phyloP scores from a whole-genome alignment of 2,113 vertebrate species.

The Athene noctua region DNA sequence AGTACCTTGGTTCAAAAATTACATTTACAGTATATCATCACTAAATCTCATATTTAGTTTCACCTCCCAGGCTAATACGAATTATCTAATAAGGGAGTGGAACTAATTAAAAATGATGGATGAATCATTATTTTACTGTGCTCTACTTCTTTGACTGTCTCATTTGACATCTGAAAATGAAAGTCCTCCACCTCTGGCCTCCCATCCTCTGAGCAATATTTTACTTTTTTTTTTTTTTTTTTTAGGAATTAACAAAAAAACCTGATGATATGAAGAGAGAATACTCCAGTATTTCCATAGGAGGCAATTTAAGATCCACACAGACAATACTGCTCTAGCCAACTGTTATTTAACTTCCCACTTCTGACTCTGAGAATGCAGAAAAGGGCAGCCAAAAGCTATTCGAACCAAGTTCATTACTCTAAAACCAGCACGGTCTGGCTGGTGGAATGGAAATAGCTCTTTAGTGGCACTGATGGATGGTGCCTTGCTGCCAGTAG shows the following conservation, averaged over 20 bases:
- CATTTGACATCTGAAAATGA: neutral
- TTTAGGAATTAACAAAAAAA: neutral
- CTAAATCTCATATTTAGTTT: neutral
- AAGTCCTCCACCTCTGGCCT: neutral
- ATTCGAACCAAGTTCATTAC: neutral
- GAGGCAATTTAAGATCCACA: neutral
- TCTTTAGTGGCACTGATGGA: neutral
- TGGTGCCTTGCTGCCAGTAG: neutral
- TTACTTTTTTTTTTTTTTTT: neutral
- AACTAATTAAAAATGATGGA: neutral
- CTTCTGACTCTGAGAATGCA: neutral
- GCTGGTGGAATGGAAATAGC: neutral
- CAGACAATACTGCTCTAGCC: neutral
- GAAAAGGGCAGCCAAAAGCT: neutral
- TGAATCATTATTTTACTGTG: neutral
- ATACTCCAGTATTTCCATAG: neutral
- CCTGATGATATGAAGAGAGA: neutral
- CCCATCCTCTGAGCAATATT: neutral
- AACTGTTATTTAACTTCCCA: neutral
- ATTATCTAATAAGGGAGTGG: neutral
- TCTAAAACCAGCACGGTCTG: neutral
- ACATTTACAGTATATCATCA: neutral
- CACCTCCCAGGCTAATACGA: neutral
- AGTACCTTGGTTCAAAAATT: neutral
- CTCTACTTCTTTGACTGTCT: neutral